Evolutionary conservation across 2,797 vertebrate species (phyloP).

Genomic region (Anniella stebbinsi): DNA sequence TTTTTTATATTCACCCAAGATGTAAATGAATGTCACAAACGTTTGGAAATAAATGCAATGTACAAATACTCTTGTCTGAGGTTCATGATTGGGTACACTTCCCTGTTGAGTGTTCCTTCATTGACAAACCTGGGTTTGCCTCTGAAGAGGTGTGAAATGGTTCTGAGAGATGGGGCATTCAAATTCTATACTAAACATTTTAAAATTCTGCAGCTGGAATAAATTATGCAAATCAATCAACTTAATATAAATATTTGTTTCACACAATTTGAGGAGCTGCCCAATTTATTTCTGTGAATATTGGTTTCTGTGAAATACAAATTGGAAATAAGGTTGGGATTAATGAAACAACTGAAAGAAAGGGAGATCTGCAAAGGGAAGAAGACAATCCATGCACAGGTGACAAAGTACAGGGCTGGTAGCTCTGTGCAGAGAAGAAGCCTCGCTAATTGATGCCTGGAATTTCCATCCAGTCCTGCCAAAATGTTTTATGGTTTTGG

Average conservation of each 20-base stretch:
- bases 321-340: neutral
- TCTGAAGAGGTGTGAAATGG: neutral
- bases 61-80: neutral
- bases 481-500: slow-evolving; percentile 37
- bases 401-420: neutral
- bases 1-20: neutral
- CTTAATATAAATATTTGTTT: neutral
- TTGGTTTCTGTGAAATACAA: neutral
- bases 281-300: neutral
- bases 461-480: slow-evolving; percentile 16
- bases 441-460: neutral
- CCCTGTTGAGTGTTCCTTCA: neutral
- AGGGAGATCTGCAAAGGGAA: neutral
- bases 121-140: neutral
- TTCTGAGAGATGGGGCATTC: neutral
- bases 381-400: neutral
- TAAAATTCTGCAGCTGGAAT: slow-evolving; percentile 3
- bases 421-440: neutral
- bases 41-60: neutral
- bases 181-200: neutral
- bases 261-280: neutral
- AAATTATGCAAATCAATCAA: neutral
- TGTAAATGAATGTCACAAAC: neutral
- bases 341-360: slow-evolving; percentile 5
- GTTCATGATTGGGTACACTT: neutral